Evolutionary conservation across 2,797 vertebrate species (phyloP), one percentile per base, ranked within the genome.

Genomic region (Peromyscus melanophrys): DNA sequence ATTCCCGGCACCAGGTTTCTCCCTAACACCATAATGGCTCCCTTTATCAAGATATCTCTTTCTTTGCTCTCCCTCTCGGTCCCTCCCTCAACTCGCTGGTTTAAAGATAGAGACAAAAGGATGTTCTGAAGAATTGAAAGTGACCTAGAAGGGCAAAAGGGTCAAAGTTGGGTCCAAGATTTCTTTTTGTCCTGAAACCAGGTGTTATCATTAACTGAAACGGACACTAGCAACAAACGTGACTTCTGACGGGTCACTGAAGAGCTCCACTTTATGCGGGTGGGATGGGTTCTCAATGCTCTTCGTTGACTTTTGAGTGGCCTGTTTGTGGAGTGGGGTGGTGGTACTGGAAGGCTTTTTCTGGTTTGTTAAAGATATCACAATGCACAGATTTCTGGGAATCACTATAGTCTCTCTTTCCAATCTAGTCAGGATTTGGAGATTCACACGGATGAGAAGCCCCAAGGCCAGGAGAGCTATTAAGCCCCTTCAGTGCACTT

Each of bases 111-210:
- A 52, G 63, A 31, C 92, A 89, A 95, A n/a, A 67, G 40, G 78
- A 90, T 96, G 77, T 85, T 75, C 80, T 81, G 76, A 90, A 88
- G 52, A 84, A 95, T 6, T 95, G 57, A 29, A 92, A 75, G 34
- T 71, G 65, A 88, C 67, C 17, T 43, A 61, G 29, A 8, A 94
- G 6, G 46, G 17, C 84, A 69, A 31, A 61, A 76, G 43, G 37
- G 19, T 82, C 52, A 80, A 86, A 37, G 78, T 55, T 94, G 46
- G 34, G 1, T 71, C 63, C 59, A 92, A 57, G 55, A 87, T 65
- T 87, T 92, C 75, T 93, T 80, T 76, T 21, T 71, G 63, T 52
- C 40, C 19, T 17, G 55, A 87, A 95, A 80, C 29, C 76, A 92
- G 69, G 63, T 92, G 16, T 63, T 95, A 46, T 46, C 59, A 27